Evolutionary conservation across 2,113 vertebrate genomes (phyloP).

Genomic region (Glaucomys volans): DNA sequence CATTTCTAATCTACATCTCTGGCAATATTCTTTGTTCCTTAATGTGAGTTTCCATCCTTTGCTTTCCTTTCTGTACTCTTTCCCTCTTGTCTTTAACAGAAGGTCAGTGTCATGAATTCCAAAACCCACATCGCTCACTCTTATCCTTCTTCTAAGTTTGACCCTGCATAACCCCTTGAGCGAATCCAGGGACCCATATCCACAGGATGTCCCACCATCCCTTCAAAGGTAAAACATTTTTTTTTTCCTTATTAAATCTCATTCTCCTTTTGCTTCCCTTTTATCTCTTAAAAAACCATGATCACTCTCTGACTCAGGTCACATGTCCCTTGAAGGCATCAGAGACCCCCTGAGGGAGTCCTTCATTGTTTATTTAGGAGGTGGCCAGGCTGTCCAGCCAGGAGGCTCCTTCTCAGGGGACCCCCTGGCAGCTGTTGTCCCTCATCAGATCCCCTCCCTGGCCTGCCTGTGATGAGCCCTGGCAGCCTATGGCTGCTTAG

Average conservation of each 20-base stretch:
- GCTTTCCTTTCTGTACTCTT: neutral
- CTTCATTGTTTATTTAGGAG: neutral
- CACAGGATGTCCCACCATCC: neutral
- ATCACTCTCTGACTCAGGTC: neutral
- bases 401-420: neutral
- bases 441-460: neutral
- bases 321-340: neutral
- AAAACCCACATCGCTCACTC: neutral
- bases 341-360: neutral
- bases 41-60: neutral
- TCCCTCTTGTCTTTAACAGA: neutral
- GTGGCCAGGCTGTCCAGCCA: neutral
- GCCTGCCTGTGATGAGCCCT: neutral
- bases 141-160: neutral
- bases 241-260: neutral
- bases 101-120: neutral
- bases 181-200: accelerated
- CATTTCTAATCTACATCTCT: neutral
- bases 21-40: neutral
- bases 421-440: neutral
- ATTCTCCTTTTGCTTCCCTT: neutral
- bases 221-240: neutral
- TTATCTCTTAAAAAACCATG: neutral
- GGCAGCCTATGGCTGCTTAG: neutral
- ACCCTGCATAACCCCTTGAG: accelerated